Evolutionary conservation across 2,888 invertebrate genomes (phyloP), one percentile per base, ranked within the genome.

Genomic region (Monopis laevigella): DNA sequence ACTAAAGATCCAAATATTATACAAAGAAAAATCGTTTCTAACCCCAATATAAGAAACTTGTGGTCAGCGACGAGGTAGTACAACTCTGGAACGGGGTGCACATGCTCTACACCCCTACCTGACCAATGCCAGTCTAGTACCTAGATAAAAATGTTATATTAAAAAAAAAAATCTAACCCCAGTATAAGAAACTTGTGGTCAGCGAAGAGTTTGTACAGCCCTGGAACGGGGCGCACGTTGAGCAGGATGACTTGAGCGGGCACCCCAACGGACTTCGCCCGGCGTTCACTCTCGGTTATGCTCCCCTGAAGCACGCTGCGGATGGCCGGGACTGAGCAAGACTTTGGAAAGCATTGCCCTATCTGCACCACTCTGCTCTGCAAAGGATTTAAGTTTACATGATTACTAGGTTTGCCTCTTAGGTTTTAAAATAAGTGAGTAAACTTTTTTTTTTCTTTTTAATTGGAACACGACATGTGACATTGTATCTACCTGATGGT

Each of bases 281-380:
- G 59, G 14, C 48, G 49, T 3, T 69, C 45, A n/a, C 71, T 65
- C 1, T 53, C 52, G 0, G 55, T 58, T 48, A 85, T 83, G 0
- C 67, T 62, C 1, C 53, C 57, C 32, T 51, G 61, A 48, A 64
- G 68, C 45, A 83, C 62, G 1, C 65, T 59, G 28, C 74, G 65
- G 13, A 89, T 60, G 45, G 86, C 86, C 1, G 62, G 54, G 1
- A 73, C 56, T 32, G 80, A 81, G 60, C 92, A 92, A 1, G 88
- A 84, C 43, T 81, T 77, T 4, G 92, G 92, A 50, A 92, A 66
- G 57, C 92, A 92, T 57, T 90, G 85, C 6, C 92, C 92, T 41
- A 92, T 70, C 59, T 88, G 84, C 51, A 92, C 68, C 54, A 85
- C 77, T 47, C 88, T 82, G 46, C 86, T 83, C 89, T 90, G 71